phyloP scores from a whole-genome alignment of 2,113 vertebrate species.

The Podarcis raffonei region DNA sequence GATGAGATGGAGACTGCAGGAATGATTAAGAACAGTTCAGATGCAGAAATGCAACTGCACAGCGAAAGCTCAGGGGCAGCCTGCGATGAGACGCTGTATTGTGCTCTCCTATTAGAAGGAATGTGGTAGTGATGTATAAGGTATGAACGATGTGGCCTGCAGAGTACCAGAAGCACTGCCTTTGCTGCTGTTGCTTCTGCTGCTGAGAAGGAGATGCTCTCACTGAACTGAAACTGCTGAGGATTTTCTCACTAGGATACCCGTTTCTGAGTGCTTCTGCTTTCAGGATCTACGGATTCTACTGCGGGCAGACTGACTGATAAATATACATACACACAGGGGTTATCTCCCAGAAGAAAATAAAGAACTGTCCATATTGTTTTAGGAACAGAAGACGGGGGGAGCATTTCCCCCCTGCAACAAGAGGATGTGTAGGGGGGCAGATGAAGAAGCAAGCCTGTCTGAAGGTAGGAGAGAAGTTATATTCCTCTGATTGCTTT shows the following conservation, averaged over 20 bases:
- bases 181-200: conserved; percentile 51
- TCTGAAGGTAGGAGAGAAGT: conserved; percentile 76
- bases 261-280: conserved; percentile 45
- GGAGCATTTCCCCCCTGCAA: conserved; percentile 52
- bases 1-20: conserved; percentile 24
- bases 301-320: conserved; percentile 31
- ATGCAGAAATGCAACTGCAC: conserved; percentile 8
- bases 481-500: conserved; percentile 45
- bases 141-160: conserved; percentile 80
- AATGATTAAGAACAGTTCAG: conserved; percentile 17
- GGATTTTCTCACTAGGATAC: conserved; percentile 76
- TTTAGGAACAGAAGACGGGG: conserved; percentile 60
- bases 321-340: conserved; percentile 30
- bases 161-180: conserved; percentile 67
- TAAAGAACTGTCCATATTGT: conserved; percentile 40
- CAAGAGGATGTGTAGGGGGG: conserved; percentile 68
- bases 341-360: background rate
- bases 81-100: conserved; percentile 56
- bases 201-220: conserved; percentile 55
- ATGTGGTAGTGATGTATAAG: conserved; percentile 84
- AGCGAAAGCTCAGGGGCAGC: conserved; percentile 14
- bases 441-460: conserved; percentile 62
- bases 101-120: conserved; percentile 82
- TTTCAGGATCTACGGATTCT: conserved; percentile 60
- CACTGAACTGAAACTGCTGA: conserved; percentile 63